These are phyloP conservation scores for Piscicola geometra DNA, from an alignment of 2,888 invertebrate species.

Conservation along the genomic window DNA sequence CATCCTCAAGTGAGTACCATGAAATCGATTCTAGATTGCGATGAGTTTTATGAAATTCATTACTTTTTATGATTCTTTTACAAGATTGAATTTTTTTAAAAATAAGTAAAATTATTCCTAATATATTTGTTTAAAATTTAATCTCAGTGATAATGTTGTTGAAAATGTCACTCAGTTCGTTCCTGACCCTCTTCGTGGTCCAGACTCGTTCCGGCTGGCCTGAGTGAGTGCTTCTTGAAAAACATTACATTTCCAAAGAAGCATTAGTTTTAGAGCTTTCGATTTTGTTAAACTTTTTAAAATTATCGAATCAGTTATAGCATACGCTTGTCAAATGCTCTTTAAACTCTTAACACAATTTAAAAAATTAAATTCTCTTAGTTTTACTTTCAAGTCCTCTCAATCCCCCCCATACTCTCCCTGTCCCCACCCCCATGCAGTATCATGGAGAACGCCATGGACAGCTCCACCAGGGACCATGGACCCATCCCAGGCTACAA, in stretches of 20 bases:
- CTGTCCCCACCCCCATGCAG: slow-evolving; percentile 60
- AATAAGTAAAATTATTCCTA: too few species aligned
- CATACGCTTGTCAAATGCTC: too few species aligned
- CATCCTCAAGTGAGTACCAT: slow-evolving; percentile 71
- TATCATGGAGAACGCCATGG: slow-evolving; percentile 98
- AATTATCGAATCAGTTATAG: not conserved
- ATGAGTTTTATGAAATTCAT: too few species aligned
- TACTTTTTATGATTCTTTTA: too few species aligned
- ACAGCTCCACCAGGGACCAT: slow-evolving; percentile 92
- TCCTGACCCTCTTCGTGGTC: slow-evolving; percentile 97
- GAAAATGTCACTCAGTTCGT: slow-evolving; percentile 70
- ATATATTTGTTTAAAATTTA: too few species aligned
- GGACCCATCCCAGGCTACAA: slow-evolving; percentile 98
- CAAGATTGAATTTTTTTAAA: too few species aligned
- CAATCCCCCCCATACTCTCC: too few species aligned
- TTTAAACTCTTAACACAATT: not conserved
- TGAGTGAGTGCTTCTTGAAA: slow-evolving; percentile 64
- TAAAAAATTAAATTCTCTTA: not conserved
- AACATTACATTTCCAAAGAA: not conserved
- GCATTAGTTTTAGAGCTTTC: not conserved
- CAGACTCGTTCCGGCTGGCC: slow-evolving; percentile 99
- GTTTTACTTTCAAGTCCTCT: too few species aligned
- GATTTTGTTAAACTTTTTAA: not conserved
- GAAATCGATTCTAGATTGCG: too few species aligned
- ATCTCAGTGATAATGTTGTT: too few species aligned